Percentiles rank a stretch among this genome's conserved stretches.
phyloP scores from a whole-genome alignment of 2,797 vertebrate genomes.

The Notolabrus celidotus region DNA sequence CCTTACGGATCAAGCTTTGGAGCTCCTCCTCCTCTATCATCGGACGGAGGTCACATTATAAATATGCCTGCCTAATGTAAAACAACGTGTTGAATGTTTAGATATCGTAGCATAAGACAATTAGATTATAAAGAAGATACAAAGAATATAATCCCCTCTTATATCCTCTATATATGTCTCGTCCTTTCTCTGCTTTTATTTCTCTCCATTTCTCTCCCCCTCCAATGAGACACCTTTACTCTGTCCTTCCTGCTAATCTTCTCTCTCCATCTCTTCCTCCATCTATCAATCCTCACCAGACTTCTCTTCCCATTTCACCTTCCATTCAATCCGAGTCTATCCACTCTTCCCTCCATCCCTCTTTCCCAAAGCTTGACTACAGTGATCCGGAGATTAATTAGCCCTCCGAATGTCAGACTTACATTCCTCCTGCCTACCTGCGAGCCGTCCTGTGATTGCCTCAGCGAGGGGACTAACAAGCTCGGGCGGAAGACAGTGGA shows the following conservation, averaged over 20 bases:
- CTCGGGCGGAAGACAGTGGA: conserved; percentile 13
- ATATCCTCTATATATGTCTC: background rate
- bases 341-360: conserved; percentile 11
- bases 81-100: too few relatives aligned
- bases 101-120: too few relatives aligned
- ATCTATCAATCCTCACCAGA: conserved; percentile 11
- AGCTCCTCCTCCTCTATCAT: too few relatives aligned
- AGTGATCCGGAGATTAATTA: conserved; percentile 72
- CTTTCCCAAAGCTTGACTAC: conserved; percentile 29
- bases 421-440: conserved; percentile 48
- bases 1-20: too few relatives aligned
- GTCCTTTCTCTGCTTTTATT: background rate
- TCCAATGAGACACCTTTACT: background rate
- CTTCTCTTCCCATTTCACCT: too few relatives aligned
- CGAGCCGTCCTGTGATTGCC: conserved; percentile 59
- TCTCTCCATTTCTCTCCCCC: background rate
- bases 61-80: too few relatives aligned
- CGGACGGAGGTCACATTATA: too few relatives aligned
- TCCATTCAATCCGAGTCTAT: too few relatives aligned
- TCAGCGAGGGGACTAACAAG: conserved; percentile 60
- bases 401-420: conserved; percentile 65
- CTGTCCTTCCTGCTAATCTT: background rate
- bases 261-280: conserved; percentile 3
- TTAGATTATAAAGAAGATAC: too few relatives aligned
- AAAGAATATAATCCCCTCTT: too few relatives aligned